Base-by-base conservation (phyloP, 2,888 invertebrate genomes). In the Catocala sponsa region DNA sequence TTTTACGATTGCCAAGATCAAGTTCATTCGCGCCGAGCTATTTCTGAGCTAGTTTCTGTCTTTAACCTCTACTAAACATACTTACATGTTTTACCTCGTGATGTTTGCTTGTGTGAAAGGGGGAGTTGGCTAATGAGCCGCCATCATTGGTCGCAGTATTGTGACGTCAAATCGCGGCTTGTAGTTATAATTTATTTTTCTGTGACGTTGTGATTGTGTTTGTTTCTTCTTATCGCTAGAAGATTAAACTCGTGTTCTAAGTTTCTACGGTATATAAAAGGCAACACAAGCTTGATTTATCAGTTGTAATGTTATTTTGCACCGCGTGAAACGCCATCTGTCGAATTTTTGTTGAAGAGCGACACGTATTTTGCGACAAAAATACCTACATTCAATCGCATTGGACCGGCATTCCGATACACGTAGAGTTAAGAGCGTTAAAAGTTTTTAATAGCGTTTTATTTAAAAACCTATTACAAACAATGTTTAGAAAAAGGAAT, bases 401-500 rank as follows among this genome's bases (percentile, higher is more conserved):
- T 33, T 9, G 15, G 5, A 50, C 12, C 12, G 7, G 35, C 33
- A 50, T 50, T 38, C 35, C 12, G 35, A 50, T 50, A 13, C 35
- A 50, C 12, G 12, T 6, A 32, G 38, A 58, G n/a, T 32, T 51
- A 32, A 6, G 25, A 38, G 32, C 51, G 25, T 11, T 38, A 44
- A 35, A 15, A 10, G 33, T 50, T 41, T 56, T 49, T 12, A 43
- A 54, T 7, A 43, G 7, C 42, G 6, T 35, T 0, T 48, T 43
- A 43, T 2, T 42, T 38, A 13, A 12, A 49, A 49, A 49, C 9
- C 32, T 48, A 49, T 43, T 66, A 60, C 56, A 49, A 58, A 76
- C 63, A 66, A 93, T 93, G 91, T 90, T 90, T 72, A 90, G 87
- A 78, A 91, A 89, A 72, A 88, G 90, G 72, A 91, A 84, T 81